A percentile compares a stretch with the other conserved stretches of the same genome.
Evolutionary conservation across 1,140 invertebrate species (phyloP).

Genomic region (Parasteatoda tepidariorum): DNA sequence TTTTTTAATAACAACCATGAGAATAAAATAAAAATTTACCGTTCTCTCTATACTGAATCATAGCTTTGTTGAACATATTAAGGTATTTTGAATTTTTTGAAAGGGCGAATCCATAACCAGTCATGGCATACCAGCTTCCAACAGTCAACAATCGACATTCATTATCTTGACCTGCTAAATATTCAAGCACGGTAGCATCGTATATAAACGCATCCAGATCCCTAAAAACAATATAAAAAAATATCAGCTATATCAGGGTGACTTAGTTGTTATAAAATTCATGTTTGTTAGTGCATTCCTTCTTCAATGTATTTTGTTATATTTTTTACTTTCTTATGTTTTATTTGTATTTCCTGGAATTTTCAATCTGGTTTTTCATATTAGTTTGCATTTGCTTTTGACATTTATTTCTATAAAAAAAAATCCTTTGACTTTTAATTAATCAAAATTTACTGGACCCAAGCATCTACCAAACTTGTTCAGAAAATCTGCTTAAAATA

Average conservation of each 20-base stretch:
- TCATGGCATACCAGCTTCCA: slow-evolving; percentile 93
- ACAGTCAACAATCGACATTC: slow-evolving; percentile 96
- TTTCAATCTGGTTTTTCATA: too few relatives aligned
- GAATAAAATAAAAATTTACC: slow-evolving; percentile 73
- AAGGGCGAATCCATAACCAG: slow-evolving; percentile 94
- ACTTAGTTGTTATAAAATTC: too few relatives aligned
- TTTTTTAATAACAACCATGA: not conserved
- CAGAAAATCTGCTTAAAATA: too few relatives aligned
- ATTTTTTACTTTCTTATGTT: too few relatives aligned
- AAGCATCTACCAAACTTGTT: too few relatives aligned
- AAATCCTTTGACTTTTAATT: too few relatives aligned
- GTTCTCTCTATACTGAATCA: slow-evolving; percentile 94
- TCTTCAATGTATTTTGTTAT: not conserved
- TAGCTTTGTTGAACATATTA: slow-evolving; percentile 91
- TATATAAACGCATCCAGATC: slow-evolving; percentile 98
- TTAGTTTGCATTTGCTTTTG: too few relatives aligned
- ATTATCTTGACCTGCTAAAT: slow-evolving; percentile 89
- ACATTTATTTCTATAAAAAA: too few relatives aligned
- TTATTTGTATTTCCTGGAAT: too few relatives aligned
- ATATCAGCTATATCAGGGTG: not conserved
- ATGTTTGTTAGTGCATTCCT: not conserved
- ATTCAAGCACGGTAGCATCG: slow-evolving; percentile 97
- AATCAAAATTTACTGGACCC: too few relatives aligned
- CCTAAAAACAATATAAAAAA: slow-evolving; percentile 69
- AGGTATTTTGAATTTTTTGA: slow-evolving; percentile 96